Evolutionary conservation across 2,797 vertebrate species (phyloP).

Genomic region (Eulemur mongoz): DNA sequence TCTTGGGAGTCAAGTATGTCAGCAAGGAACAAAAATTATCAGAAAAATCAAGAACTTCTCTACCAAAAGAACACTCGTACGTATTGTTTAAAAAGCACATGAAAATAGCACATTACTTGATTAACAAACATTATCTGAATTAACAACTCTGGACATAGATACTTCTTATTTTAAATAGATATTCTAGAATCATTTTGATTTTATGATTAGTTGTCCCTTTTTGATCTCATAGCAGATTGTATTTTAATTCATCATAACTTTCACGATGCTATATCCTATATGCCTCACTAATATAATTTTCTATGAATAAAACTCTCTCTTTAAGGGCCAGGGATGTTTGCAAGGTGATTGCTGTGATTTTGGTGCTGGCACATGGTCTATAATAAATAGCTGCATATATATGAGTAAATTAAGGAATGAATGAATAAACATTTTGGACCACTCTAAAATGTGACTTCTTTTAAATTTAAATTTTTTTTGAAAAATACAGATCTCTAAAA

Average conservation of each 20-base stretch:
- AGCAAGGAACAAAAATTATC: not conserved
- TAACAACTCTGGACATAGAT: not conserved
- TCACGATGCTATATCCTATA: not conserved
- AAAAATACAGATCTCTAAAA: not conserved
- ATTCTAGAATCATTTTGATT: not conserved
- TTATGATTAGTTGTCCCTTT: fast-evolving
- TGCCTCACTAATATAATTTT: not conserved
- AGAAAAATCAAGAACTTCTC: not conserved
- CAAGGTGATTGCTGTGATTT: not conserved
- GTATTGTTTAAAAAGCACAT: not conserved
- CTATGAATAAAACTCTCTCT: not conserved
- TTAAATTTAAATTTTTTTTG: not conserved
- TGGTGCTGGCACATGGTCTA: not conserved
- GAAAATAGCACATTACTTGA: not conserved
- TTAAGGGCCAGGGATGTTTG: not conserved
- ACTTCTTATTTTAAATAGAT: not conserved
- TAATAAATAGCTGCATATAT: not conserved
- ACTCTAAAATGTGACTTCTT: not conserved
- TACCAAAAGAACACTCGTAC: fast-evolving
- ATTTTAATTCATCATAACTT: not conserved
- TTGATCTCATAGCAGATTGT: not conserved
- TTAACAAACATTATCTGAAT: not conserved
- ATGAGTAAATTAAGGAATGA: not conserved
- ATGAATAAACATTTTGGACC: not conserved
- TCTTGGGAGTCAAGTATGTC: not conserved